Evolutionary conservation across 2,113 vertebrate genomes (phyloP), one percentile per base, ranked within the genome.

Genomic region (Carassius auratus): DNA sequence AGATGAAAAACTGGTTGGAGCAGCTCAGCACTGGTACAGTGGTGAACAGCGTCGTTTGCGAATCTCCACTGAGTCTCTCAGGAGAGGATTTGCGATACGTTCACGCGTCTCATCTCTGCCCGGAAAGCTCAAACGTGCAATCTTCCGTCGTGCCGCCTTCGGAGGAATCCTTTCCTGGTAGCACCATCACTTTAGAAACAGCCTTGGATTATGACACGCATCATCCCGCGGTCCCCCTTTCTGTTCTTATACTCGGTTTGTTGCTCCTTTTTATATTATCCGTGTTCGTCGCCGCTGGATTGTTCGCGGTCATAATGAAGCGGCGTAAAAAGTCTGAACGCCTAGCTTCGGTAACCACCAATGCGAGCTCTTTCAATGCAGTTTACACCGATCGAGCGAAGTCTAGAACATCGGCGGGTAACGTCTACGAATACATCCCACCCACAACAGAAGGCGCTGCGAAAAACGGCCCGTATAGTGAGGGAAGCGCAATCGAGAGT

Each of bases 351-450:
- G 96, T 97, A 93, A 97, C 97, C 64, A 96, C 97, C 33, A 97
- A 97, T 92, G 19, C 57, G 1, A 61, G 57, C 57, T 61, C 57
- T 21, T 61, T 61, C 19, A 61, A 61, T 21, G 96, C 97, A 66
- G 95, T 98, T 13, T 99, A 98, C 91, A 93, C 96, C 88, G 96
- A 96, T 88, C 92, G 94, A 42, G 91, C 95, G 14, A 98, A 98
- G 92, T 95, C 97, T 85, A 95, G 97, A 90, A 96, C 96, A 5
- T 97, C 97, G 1, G 97, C 96, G 0, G 97, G 97, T 71, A 97
- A 98, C 64, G 94, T 99, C 5, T 98, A 99, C 2, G 98, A 98
- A 87, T 99, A 97, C 90, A 97, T 98, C 88, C 97, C 97, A 5
- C 96, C 97, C 10, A 93, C 97, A 0, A 75, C 96, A 77, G 96